Evolutionary conservation across 2,113 vertebrate genomes (phyloP).

Genomic region (Miniopterus natalensis): DNA sequence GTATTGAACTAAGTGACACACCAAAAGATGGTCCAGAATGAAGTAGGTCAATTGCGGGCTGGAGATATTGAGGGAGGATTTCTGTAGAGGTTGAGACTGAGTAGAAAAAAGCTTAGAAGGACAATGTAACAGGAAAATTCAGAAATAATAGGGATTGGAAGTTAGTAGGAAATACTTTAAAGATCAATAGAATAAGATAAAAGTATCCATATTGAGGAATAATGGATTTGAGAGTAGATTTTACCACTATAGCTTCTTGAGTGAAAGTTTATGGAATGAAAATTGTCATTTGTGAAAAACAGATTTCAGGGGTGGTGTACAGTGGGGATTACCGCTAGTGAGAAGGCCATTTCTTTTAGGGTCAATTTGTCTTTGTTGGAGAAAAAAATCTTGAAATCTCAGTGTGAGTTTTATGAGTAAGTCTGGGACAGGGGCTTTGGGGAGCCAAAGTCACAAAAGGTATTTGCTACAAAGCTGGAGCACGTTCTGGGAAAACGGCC

Average conservation of each 20-base stretch:
- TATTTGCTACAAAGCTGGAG: neutral
- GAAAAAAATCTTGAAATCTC: neutral
- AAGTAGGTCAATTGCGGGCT: neutral
- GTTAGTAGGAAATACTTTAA: neutral
- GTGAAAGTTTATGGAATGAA: neutral
- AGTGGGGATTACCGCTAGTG: neutral
- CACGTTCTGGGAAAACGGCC: neutral
- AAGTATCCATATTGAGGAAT: neutral
- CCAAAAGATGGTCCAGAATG: neutral
- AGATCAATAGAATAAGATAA: neutral
- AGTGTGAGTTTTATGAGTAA: neutral
- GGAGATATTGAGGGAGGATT: neutral
- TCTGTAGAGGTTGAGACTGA: neutral
- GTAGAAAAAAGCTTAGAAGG: neutral
- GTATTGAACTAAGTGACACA: neutral
- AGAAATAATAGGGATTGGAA: neutral
- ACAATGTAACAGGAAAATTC: neutral
- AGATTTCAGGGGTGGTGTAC: neutral
- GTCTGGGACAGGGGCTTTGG: neutral
- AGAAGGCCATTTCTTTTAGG: neutral
- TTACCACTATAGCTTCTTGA: neutral
- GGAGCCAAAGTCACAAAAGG: neutral
- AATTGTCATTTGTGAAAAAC: neutral
- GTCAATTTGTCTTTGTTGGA: neutral
- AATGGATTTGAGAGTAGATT: neutral